Evolutionary conservation across 2,797 vertebrate species (phyloP).

Genomic region (Spatula versicolor): DNA sequence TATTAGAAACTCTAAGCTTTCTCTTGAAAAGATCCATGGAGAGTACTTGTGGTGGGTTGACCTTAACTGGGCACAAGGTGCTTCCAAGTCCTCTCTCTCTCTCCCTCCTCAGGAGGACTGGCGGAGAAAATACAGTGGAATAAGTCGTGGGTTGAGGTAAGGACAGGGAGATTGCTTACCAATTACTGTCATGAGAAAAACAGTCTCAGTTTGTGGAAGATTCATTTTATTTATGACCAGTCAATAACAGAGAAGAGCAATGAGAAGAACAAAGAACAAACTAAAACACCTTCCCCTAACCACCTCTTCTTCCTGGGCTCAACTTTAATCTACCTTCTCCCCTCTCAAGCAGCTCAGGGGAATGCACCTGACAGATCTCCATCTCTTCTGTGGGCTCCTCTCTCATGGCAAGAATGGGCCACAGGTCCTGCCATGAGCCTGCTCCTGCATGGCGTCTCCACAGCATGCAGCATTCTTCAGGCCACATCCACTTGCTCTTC

Average conservation of each 20-base stretch:
- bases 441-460: too few relatives aligned
- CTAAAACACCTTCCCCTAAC: not conserved
- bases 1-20: not conserved
- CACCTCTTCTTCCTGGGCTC: not conserved
- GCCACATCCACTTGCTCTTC: not conserved
- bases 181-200: not conserved
- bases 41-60: not conserved
- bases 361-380: too few relatives aligned
- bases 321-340: not conserved
- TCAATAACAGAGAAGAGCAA: not conserved
- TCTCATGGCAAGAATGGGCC: too few relatives aligned
- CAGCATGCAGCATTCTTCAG: not conserved
- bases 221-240: not conserved
- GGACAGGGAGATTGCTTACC: not conserved
- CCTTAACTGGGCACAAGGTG: not conserved
- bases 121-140: not conserved
- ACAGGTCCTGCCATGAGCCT: too few relatives aligned
- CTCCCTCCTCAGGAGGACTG: not conserved
- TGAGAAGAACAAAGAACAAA: not conserved
- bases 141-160: not conserved
- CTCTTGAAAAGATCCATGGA: not conserved
- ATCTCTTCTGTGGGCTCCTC: too few relatives aligned
- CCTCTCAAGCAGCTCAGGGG: not conserved
- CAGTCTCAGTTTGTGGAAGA: not conserved
- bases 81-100: not conserved